These are phyloP conservation scores for Patiria miniata DNA, from an alignment of 35 echinoderm and acorn worm species.

Conservation along the genomic window DNA sequence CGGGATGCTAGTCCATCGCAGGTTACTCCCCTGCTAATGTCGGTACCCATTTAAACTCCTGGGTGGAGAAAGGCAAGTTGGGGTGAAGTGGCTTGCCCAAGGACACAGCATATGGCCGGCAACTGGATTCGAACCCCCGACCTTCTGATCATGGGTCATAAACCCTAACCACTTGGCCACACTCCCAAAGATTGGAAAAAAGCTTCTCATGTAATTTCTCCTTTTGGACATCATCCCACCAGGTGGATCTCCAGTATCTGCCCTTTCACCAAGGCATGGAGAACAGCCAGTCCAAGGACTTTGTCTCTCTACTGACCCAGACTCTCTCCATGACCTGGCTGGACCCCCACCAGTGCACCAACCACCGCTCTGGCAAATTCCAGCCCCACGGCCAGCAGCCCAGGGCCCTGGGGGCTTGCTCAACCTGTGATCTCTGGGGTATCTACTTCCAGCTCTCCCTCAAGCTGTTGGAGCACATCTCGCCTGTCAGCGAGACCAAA, in stretches of 20 bases:
- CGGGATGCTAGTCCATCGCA: too few relatives aligned
- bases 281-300: slow-evolving; percentile 93
- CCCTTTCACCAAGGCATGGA: slow-evolving; percentile 76
- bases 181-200: too few relatives aligned
- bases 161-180: too few relatives aligned
- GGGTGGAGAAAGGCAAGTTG: too few relatives aligned
- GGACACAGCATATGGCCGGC: too few relatives aligned
- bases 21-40: too few relatives aligned
- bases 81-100: too few relatives aligned
- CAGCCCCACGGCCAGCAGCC: slow-evolving; percentile 9
- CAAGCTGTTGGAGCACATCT: slow-evolving; percentile 74
- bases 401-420: slow-evolving; percentile 34
- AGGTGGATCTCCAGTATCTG: slow-evolving; percentile 85
- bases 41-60: too few relatives aligned
- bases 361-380: neutral
- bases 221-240: neutral
- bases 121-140: too few relatives aligned
- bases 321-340: slow-evolving; percentile 88
- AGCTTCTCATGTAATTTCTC: too few relatives aligned
- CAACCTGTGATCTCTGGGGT: slow-evolving; percentile 84
- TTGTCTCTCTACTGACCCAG: slow-evolving; percentile 69
- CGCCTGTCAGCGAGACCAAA: slow-evolving; percentile 61
- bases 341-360: slow-evolving; percentile 47
- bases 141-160: too few relatives aligned
- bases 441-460: slow-evolving; percentile 90